These are phyloP conservation scores for Didymodactylos carnosus DNA, from an alignment of 2,888 invertebrate genomes.

Conservation along the genomic window DNA sequence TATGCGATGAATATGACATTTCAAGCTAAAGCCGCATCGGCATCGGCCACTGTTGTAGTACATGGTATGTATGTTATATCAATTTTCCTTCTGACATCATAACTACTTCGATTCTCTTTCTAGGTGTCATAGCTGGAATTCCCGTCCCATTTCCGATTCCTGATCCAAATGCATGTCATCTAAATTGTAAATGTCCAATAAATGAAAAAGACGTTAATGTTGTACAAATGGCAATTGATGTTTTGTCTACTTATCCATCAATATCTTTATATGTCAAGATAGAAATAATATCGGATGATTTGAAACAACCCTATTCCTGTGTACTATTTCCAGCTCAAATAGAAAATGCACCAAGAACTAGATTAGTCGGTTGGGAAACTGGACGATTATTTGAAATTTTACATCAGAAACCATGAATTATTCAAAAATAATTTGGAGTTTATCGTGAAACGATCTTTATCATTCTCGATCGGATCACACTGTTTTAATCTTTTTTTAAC, in stretches of 20 bases:
- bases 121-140: conserved; percentile 5
- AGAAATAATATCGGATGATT: not conserved
- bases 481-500: no score
- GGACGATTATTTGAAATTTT: not conserved
- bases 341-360: not conserved
- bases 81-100: not conserved
- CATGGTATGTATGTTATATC: not conserved
- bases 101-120: not conserved
- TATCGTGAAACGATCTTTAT: no score
- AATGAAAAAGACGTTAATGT: not conserved
- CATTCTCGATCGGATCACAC: no score
- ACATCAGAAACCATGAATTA: no score
- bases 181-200: conserved; percentile 5
- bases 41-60: not conserved
- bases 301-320: not conserved
- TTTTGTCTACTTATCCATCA: conserved; percentile 6
- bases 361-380: not conserved
- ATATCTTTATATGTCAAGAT: not conserved
- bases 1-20: conserved; percentile 5
- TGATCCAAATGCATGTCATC: not conserved
- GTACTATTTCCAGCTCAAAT: not conserved
- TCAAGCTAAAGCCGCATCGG: not conserved
- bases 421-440: no score
- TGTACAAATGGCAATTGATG: not conserved
- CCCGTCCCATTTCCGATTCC: conserved; percentile 13